Conservation (phyloP, 2,888 invertebrate genomes). For the Graphium colonna region DNA sequence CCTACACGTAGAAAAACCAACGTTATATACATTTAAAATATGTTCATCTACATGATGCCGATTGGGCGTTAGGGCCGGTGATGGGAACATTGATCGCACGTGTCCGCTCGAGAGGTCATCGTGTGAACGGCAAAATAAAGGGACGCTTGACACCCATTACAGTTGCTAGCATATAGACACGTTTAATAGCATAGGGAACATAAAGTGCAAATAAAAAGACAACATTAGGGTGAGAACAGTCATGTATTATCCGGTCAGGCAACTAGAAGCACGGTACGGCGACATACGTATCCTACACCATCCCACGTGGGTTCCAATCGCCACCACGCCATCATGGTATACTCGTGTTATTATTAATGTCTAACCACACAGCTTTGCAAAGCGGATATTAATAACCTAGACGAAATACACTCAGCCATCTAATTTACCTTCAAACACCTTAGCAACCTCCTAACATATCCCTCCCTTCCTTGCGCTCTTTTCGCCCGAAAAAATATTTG, state of each 20-base stretch:
- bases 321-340: slow-evolving; percentile 46
- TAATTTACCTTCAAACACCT: slow-evolving; percentile 12
- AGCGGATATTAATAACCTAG: slow-evolving; percentile 23
- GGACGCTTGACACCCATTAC: slow-evolving; percentile 26
- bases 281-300: slow-evolving; percentile 53
- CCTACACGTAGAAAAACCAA: slow-evolving; percentile 82
- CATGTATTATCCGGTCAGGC: slow-evolving; percentile 59
- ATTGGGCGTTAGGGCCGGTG: slow-evolving; percentile 25
- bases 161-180: slow-evolving; percentile 44
- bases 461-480: neutral
- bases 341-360: slow-evolving; percentile 35
- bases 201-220: slow-evolving; percentile 37
- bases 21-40: slow-evolving; percentile 69
- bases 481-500: neutral
- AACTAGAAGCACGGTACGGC: slow-evolving; percentile 77
- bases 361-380: slow-evolving; percentile 39
- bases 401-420: slow-evolving; percentile 22
- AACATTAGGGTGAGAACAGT: slow-evolving; percentile 44
- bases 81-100: slow-evolving; percentile 6
- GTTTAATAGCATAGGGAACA: no score
- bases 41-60: slow-evolving; percentile 31
- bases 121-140: neutral
- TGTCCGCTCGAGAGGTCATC: neutral
- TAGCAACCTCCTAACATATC: slow-evolving; percentile 5
- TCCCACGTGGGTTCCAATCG: slow-evolving; percentile 59